These are phyloP conservation scores for Esox niger DNA, from an alignment of 2,113 vertebrate species.

Conservation along the genomic window DNA sequence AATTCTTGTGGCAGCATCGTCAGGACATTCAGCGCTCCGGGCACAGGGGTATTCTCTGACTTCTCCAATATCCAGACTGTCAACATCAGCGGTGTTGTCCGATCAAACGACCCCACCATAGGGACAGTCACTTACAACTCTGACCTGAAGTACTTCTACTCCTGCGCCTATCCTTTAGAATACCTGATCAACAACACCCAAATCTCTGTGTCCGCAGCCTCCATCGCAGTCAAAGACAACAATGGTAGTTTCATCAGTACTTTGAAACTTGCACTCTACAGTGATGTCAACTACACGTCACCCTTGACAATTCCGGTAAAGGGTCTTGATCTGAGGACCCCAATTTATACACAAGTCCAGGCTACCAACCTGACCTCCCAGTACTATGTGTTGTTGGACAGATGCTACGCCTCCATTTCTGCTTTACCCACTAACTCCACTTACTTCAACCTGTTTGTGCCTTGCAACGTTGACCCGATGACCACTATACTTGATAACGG, in stretches of 20 bases:
- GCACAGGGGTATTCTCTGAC: conserved; percentile 54
- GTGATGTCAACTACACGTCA: conserved; percentile 36
- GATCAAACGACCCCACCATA: conserved; percentile 42
- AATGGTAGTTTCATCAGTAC: conserved; percentile 77
- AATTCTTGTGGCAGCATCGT: neutral
- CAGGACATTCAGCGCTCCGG: conserved; percentile 34
- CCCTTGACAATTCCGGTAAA: conserved; percentile 48
- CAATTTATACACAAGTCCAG: conserved; percentile 69
- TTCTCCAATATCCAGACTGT: conserved; percentile 64
- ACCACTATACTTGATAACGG: conserved; percentile 69
- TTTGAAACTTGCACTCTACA: conserved; percentile 63
- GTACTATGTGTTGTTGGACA: conserved; percentile 72
- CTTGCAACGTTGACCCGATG: conserved; percentile 57
- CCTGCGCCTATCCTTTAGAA: conserved; percentile 71
- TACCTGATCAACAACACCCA: conserved; percentile 75
- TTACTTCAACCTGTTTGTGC: conserved; percentile 71
- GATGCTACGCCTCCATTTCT: conserved; percentile 70
- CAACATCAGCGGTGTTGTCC: conserved; percentile 5
- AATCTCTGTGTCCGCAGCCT: conserved; percentile 65
- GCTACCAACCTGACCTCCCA: conserved; percentile 71
- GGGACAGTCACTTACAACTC: conserved; percentile 64
- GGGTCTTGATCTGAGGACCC: conserved; percentile 66
- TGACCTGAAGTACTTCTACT: conserved; percentile 75
- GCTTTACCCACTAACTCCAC: conserved; percentile 56
- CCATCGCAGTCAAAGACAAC: conserved; percentile 66